These are phyloP conservation scores for Lamellibrachia columna DNA, from an alignment of 2,888 invertebrate genomes.

Conservation along the genomic window DNA sequence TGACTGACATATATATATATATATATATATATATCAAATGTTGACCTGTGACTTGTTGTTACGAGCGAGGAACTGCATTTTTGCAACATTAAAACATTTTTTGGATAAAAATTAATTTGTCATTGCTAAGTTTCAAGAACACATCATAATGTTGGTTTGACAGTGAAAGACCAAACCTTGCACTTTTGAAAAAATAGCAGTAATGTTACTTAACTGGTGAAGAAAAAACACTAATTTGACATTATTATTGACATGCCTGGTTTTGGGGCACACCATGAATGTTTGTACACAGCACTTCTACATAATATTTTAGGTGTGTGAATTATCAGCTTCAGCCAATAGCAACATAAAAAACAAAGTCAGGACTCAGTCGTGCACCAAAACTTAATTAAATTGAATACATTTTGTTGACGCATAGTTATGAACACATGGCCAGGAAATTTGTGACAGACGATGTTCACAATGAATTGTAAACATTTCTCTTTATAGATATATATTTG, in stretches of 20 bases:
- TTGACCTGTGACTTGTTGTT: background rate
- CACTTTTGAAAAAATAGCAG: too few relatives aligned
- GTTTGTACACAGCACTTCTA: background rate
- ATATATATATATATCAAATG: too few relatives aligned
- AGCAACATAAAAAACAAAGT: too few relatives aligned
- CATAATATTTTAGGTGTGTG: too few relatives aligned
- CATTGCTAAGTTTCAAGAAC: too few relatives aligned
- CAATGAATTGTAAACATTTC: too few relatives aligned
- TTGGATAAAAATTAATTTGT: background rate
- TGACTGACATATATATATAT: conserved; percentile 37
- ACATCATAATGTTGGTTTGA: background rate
- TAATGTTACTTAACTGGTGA: background rate
- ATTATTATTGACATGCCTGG: background rate
- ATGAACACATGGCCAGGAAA: too few relatives aligned
- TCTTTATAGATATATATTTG: background rate
- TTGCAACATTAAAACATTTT: background rate
- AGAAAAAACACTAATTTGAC: background rate
- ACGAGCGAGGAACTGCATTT: background rate
- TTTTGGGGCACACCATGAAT: background rate
- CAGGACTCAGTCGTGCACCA: too few relatives aligned
- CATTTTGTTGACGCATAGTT: too few relatives aligned
- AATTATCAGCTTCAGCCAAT: too few relatives aligned
- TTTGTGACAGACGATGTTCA: too few relatives aligned
- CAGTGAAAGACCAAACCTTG: background rate
- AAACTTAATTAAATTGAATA: too few relatives aligned